Base-by-base conservation (phyloP, 2,888 invertebrate genomes). In the Liodrosophila aerea region DNA sequence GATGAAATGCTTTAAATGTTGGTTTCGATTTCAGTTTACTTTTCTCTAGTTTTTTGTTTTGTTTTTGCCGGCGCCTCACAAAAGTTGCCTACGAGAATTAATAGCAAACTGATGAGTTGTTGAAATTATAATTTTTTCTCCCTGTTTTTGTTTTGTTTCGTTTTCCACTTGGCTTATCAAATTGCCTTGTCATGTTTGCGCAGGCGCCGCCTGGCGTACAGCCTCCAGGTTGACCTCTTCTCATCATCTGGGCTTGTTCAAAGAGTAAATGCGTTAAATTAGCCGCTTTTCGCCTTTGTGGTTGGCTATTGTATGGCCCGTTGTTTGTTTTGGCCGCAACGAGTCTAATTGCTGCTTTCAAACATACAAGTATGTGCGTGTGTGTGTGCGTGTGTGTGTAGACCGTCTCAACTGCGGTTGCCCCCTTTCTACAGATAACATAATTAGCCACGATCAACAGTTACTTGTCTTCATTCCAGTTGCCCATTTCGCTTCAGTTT, bases 41-140 rank as follows among this genome's bases (percentile, higher is more conserved):
- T 36, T 22, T 34, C 13, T 34, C 30, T 1, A 40, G 46, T 36
- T 33, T 30, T 33, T 30, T 29, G 39, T 16, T 40, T 33, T 16
- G 37, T 37, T 5, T 46, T 47, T 47, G 43, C 43, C 57, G 83
- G 85, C 85, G 83, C 76, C 80, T 65, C 54, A 63, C 52, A 47
- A 51, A 54, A 30, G 34, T 43, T 56, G 30, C 51, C 51, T n/a
- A 46, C 40, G 27, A 73, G 75, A 83, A 84, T 87, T 85, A 87
- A 85, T 87, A 68, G 86, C 76, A 54, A 76, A 22, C 57, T 80
- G 87, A 85, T 85, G 84, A 85, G 87, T 85, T 85, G 84, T 87
- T 87, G 81, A 85, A 85, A 84, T 85, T 85, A 70, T 71, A 76
- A 73, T 70, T 64, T 68, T 52, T 30, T n/a, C 8, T 30, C 30